These are phyloP conservation scores for Ennomos erosarius DNA, from an alignment of 2,888 invertebrate species.

Conservation along the genomic window DNA sequence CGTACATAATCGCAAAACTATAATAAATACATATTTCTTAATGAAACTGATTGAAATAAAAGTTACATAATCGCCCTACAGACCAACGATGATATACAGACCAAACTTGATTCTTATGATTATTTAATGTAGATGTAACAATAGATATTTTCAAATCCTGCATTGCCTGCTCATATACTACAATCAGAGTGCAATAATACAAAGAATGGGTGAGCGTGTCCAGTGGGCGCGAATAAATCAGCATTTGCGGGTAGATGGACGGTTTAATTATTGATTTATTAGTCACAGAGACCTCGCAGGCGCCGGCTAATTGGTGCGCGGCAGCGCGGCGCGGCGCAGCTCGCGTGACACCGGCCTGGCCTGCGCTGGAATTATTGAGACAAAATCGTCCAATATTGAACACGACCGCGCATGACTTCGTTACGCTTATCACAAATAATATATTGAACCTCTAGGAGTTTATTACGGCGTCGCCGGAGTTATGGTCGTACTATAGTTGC, in stretches of 20 bases:
- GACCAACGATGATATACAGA: no score
- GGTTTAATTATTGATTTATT: conserved; percentile 84
- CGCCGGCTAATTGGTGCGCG: conserved; percentile 77
- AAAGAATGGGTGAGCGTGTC: conserved; percentile 66
- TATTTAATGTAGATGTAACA: conserved; percentile 3
- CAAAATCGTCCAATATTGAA: conserved; percentile 76
- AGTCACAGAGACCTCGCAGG: conserved; percentile 63
- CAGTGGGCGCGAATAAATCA: conserved; percentile 78
- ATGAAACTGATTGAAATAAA: no score
- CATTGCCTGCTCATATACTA: conserved; percentile 46
- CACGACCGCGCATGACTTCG: conserved; percentile 68
- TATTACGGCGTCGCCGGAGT: conserved; percentile 28
- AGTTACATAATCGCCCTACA: no score
- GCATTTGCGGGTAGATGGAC: conserved; percentile 81
- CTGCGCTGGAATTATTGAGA: conserved; percentile 71
- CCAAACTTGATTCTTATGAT: neutral
- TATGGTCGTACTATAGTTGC: conserved; percentile 21
- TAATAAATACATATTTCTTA: no score
- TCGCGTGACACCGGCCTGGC: conserved; percentile 74
- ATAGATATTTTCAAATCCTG: conserved; percentile 12
- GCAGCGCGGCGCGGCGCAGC: conserved; percentile 52
- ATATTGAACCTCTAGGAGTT: conserved; percentile 35
- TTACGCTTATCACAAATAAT: conserved; percentile 59
- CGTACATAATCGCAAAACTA: no score
- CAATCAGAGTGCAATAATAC: conserved; percentile 58